Evolutionary conservation across 2,888 invertebrate species (phyloP).

Genomic region (Halocaridina rubra): DNA sequence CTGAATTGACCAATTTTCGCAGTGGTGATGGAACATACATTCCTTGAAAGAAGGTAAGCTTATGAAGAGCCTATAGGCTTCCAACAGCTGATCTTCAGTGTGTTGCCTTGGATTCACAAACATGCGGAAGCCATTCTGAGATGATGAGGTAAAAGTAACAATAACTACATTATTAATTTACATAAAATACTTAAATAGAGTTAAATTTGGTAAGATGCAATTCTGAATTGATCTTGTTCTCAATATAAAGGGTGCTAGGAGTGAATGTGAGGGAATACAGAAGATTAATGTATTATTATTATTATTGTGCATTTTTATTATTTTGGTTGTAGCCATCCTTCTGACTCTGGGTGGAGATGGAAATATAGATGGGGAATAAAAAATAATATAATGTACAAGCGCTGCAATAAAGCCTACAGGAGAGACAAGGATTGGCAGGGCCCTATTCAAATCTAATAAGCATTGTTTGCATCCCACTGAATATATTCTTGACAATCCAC

Average conservation of each 20-base stretch:
- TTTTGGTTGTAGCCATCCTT: too few species aligned
- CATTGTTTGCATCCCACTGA: too few species aligned
- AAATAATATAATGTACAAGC: too few species aligned
- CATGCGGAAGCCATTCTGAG: constrained; percentile 34
- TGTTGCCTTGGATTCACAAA: constrained; percentile 25
- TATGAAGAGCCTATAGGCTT: constrained; percentile 28
- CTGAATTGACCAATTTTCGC: constrained; percentile 1
- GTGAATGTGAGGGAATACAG: background rate
- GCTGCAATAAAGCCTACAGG: too few species aligned
- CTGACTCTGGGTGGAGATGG: too few species aligned
- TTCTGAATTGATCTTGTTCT: background rate
- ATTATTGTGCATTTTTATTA: too few species aligned
- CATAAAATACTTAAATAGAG: background rate
- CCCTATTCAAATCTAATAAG: too few species aligned
- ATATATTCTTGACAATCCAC: too few species aligned
- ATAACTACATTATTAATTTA: background rate
- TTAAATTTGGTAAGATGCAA: background rate
- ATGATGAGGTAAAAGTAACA: background rate
- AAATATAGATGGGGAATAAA: too few species aligned
- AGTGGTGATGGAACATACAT: constrained; percentile 29
- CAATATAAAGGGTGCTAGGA: background rate
- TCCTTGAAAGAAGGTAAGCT: constrained; percentile 19
- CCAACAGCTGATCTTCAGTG: constrained; percentile 17
- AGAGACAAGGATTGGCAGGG: too few species aligned
- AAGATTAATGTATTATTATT: too few species aligned